Evolutionary conservation across 2,888 invertebrate species (phyloP).

Genomic region (Mesorhabditis spiculigera): DNA sequence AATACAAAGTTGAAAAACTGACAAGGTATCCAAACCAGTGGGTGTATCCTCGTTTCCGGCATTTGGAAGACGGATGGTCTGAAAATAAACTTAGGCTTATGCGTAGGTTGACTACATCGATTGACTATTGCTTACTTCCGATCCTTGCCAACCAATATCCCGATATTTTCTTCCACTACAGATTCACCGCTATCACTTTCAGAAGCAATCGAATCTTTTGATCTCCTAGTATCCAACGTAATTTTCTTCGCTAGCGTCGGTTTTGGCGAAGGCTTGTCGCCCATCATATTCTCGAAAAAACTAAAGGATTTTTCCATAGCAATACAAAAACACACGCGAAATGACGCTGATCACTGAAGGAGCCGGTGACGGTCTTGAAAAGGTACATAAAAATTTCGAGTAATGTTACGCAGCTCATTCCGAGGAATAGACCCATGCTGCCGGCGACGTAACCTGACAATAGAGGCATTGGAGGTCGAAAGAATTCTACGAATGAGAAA

Average conservation of each 20-base stretch:
- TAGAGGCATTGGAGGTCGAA: not conserved
- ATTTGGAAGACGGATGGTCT: constrained; percentile 1
- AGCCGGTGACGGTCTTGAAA: constrained; percentile 42
- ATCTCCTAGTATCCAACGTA: too few species aligned
- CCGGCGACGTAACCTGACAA: constrained; percentile 39
- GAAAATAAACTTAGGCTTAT: not conserved
- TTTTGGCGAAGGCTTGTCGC: too few species aligned
- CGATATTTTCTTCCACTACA: not conserved
- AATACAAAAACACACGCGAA: not conserved
- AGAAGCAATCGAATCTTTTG: not conserved
- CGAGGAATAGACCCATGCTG: constrained; percentile 44
- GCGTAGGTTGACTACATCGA: not conserved
- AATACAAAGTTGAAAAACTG: not conserved
- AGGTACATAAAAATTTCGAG: constrained; percentile 43
- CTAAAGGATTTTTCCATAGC: not conserved
- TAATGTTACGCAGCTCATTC: constrained; percentile 45
- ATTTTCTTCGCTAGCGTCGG: too few species aligned
- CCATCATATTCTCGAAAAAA: too few species aligned
- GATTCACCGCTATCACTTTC: not conserved
- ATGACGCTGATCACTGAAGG: constrained; percentile 24
- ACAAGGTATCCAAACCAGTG: not conserved
- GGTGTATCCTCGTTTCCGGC: not conserved
- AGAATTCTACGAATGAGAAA: too few species aligned
- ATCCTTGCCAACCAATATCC: not conserved
- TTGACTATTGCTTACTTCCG: not conserved